A percentile compares a stretch with the other conserved stretches of the same genome.
phyloP scores from a whole-genome alignment of 2,797 vertebrate genomes.

The Coccyzus lansbergi region DNA sequence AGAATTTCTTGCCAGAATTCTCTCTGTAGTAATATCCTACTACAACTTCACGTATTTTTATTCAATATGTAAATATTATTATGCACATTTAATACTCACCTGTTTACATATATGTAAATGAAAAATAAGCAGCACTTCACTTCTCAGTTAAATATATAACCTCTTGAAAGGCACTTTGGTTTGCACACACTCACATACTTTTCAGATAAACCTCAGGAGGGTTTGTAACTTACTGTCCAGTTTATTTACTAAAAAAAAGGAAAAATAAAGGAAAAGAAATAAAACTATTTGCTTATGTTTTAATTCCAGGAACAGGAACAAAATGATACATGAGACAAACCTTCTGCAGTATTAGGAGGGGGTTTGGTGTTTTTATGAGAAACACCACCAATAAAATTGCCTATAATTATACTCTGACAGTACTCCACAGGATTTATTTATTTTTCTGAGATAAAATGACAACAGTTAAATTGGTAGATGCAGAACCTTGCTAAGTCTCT shows the following conservation, averaged over 20 bases:
- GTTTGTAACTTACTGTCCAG: background rate
- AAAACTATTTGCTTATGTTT: background rate
- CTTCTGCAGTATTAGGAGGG: background rate
- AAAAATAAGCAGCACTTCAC: no score
- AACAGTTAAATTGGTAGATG: background rate
- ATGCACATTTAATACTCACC: background rate
- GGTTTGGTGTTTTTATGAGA: background rate
- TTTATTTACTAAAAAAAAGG: background rate
- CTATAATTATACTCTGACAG: background rate
- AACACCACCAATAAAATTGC: background rate
- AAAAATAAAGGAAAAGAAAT: background rate
- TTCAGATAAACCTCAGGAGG: background rate
- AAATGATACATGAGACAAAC: background rate
- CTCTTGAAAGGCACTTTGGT: background rate
- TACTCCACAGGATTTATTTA: background rate
- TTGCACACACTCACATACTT: background rate
- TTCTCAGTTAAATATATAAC: background rate
- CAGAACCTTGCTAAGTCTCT: background rate
- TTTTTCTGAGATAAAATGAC: background rate
- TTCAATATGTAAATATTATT: background rate
- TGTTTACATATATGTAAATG: background rate
- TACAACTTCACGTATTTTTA: background rate
- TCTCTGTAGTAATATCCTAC: background rate
- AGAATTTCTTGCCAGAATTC: background rate
- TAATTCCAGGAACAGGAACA: background rate